Percentiles rank a stretch among this genome's conserved stretches.
Evolutionary conservation across 2,888 invertebrate genomes (phyloP).

Genomic region (Busseola fusca): DNA sequence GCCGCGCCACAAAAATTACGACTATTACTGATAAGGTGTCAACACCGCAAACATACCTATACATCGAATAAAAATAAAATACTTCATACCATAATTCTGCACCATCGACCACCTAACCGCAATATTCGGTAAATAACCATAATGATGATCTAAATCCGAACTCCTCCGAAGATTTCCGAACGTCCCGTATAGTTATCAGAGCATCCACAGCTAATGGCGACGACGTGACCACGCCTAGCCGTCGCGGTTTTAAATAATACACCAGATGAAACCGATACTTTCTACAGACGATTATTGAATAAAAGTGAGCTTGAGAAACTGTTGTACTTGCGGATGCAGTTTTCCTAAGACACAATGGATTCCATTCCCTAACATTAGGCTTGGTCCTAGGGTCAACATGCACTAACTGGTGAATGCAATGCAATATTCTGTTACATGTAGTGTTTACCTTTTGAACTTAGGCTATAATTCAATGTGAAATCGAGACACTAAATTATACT

Average conservation of each 20-base stretch:
- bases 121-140: constrained; percentile 68
- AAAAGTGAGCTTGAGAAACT: constrained; percentile 62
- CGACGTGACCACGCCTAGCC: constrained; percentile 70
- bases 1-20: not conserved
- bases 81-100: constrained; percentile 22
- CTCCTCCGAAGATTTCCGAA: constrained; percentile 37
- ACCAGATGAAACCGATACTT: constrained; percentile 60
- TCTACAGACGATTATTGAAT: constrained; percentile 57
- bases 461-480: constrained; percentile 1
- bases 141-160: constrained; percentile 55
- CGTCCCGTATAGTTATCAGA: constrained; percentile 74
- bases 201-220: constrained; percentile 70
- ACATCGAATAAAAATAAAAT: constrained; percentile 8
- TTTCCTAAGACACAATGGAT: constrained; percentile 39
- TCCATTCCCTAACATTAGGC: constrained; percentile 35
- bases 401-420: not conserved
- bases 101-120: constrained; percentile 52
- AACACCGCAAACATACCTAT: not conserved
- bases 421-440: constrained; percentile 1
- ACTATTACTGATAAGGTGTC: not conserved
- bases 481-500: not conserved
- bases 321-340: constrained; percentile 11
- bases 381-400: constrained; percentile 32
- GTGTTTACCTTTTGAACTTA: constrained; percentile 31
- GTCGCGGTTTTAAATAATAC: constrained; percentile 60